A percentile compares a stretch with the other conserved stretches of the same genome.
Evolutionary conservation across 2,113 vertebrate species (phyloP).

Genomic region (Nesogale talazaci): DNA sequence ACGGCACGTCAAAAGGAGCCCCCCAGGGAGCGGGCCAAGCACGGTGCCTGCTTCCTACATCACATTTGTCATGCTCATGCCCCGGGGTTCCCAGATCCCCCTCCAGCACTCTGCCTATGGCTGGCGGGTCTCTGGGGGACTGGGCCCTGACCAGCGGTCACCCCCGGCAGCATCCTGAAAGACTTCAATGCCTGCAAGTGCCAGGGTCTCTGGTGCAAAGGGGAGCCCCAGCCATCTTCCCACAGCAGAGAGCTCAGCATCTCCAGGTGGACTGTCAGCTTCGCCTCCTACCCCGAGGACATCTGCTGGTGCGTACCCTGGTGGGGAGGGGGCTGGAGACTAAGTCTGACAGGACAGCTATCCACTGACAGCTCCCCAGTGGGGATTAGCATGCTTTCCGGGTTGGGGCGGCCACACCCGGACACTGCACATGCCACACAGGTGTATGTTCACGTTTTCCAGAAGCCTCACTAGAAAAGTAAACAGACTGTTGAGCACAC

Average conservation of each 20-base stretch:
- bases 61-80: neutral
- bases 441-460: neutral
- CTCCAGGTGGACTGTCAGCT: conserved; percentile 89
- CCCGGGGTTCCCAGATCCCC: accelerated
- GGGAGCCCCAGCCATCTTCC: conserved; percentile 90
- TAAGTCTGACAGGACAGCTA: neutral
- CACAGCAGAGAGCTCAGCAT: conserved; percentile 85
- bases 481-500: neutral
- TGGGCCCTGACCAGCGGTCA: neutral
- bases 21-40: neutral
- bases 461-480: neutral
- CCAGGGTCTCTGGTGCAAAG: conserved; percentile 86
- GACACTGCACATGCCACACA: no score
- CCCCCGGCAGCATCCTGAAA: conserved; percentile 90
- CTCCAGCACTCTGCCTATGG: neutral
- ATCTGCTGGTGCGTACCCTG: conserved; percentile 91
- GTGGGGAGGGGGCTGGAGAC: neutral
- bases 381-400: neutral
- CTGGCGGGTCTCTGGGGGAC: accelerated
- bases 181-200: conserved; percentile 96
- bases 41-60: neutral
- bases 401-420: no score
- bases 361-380: neutral
- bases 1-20: no score
- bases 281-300: conserved; percentile 92